These are phyloP conservation scores for Eriocheir sinensis DNA, from an alignment of 1,140 invertebrate species.

Conservation along the genomic window DNA sequence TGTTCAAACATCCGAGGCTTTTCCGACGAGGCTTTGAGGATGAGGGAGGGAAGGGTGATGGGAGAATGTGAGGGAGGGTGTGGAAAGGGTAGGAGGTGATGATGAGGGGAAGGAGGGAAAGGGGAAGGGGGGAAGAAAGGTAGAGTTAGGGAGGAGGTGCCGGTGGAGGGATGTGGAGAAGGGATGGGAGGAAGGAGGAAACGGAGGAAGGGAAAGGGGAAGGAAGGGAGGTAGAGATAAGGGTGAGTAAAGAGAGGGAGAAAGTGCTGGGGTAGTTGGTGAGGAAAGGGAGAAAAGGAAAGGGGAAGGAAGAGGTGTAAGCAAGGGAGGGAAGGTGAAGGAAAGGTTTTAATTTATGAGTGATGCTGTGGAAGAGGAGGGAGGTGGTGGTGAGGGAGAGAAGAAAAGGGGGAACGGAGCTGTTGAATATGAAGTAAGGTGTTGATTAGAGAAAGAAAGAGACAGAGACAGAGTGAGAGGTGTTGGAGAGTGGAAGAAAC, in stretches of 20 bases:
- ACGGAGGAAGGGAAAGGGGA: not conserved
- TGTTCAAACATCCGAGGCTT: not conserved
- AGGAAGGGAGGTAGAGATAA: not conserved
- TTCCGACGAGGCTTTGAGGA: not conserved
- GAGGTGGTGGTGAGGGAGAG: too few relatives aligned
- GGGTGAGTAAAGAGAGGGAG: too few relatives aligned
- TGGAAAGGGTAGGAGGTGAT: not conserved
- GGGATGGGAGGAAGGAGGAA: not conserved
- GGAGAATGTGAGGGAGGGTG: not conserved
- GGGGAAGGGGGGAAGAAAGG: not conserved
- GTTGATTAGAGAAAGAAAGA: too few relatives aligned
- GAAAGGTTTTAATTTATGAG: too few relatives aligned
- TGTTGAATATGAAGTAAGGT: too few relatives aligned
- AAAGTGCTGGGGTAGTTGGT: not conserved
- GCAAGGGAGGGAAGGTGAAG: not conserved
- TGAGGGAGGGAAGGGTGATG: too few relatives aligned
- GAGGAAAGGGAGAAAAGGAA: not conserved
- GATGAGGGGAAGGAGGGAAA: too few relatives aligned
- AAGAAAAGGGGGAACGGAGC: too few relatives aligned
- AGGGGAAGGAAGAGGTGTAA: not conserved
- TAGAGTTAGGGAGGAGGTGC: not conserved
- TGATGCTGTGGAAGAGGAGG: too few relatives aligned
- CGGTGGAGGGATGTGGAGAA: not conserved
- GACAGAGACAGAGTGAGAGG: not conserved
- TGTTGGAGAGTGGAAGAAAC: not conserved